Percentiles rank a stretch among this genome's conserved stretches.
phyloP scores from a whole-genome alignment of 2,113 vertebrate genomes.

The Hemichromis elongatus region DNA sequence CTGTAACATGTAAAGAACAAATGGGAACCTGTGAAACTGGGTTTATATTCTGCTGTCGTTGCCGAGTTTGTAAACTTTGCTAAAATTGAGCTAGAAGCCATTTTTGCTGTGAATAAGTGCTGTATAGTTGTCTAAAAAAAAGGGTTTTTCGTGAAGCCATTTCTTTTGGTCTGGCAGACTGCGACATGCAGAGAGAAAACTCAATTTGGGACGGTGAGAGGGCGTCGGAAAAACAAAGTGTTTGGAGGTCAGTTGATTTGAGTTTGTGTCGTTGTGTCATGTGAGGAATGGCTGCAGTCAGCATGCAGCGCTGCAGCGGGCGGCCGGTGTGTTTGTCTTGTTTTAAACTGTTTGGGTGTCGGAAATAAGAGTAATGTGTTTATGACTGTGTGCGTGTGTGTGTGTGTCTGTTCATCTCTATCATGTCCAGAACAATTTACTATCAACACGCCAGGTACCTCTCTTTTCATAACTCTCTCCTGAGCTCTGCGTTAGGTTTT shows the following conservation, averaged over 20 bases:
- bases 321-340: neutral
- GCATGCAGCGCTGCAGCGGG: neutral
- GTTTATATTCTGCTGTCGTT: neutral
- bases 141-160: neutral
- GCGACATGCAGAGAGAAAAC: slow-evolving; percentile 2
- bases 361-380: slow-evolving; percentile 26
- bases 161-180: neutral
- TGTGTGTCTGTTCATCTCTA: neutral
- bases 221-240: neutral
- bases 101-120: neutral
- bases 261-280: neutral
- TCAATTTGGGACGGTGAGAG: neutral
- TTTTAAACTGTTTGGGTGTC: slow-evolving; percentile 1
- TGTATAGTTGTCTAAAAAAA: neutral
- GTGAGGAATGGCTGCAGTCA: slow-evolving; percentile 21
- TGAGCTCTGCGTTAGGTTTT: neutral
- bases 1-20: neutral
- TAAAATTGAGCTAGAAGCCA: neutral
- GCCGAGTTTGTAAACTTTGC: neutral
- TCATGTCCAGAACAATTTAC: neutral
- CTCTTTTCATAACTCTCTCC: neutral
- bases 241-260: slow-evolving; percentile 10
- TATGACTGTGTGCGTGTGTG: neutral
- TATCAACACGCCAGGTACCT: neutral
- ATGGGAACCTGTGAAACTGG: neutral